phyloP scores from a whole-genome alignment of 2,113 vertebrate species.

The Clinocottus analis region DNA sequence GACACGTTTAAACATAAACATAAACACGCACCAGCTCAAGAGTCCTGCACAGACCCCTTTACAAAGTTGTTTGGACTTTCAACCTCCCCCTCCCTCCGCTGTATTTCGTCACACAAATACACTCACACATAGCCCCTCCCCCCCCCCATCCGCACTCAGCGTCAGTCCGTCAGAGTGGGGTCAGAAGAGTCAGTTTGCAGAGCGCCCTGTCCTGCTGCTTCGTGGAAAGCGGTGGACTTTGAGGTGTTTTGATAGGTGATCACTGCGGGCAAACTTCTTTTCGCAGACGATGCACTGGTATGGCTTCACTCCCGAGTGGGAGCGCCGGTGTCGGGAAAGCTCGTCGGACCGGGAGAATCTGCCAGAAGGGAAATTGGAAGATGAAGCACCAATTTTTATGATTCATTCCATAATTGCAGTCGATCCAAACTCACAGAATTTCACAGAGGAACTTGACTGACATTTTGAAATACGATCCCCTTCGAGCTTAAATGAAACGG shows the following conservation, averaged over 20 bases:
- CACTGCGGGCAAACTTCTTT: constrained; percentile 98
- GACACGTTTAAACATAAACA: constrained; percentile 60
- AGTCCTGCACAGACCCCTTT: constrained; percentile 50
- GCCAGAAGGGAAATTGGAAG: constrained; percentile 22
- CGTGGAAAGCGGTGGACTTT: constrained; percentile 99
- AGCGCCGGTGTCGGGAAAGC: constrained; percentile 95
- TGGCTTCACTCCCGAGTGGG: constrained; percentile 97
- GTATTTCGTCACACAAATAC: constrained; percentile 44
- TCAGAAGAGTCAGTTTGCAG: constrained; percentile 87
- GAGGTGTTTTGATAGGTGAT: constrained; percentile 99
- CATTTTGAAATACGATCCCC: not conserved
- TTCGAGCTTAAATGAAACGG: not conserved
- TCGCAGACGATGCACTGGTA: constrained; percentile 97
- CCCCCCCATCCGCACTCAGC: not conserved
- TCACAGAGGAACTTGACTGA: not conserved
- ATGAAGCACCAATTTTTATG: not conserved
- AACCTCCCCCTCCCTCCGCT: constrained; percentile 18
- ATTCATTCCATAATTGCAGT: not conserved
- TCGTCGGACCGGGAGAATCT: constrained; percentile 98
- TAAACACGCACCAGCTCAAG: constrained; percentile 52
- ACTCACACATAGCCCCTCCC: constrained; percentile 1
- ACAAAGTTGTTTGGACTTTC: constrained; percentile 60
- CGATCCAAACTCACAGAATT: not conserved
- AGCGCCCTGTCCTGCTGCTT: constrained; percentile 90
- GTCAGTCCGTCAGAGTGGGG: constrained; percentile 58